Evolutionary conservation across 2,797 vertebrate genomes (phyloP).

Genomic region (Amazonetta brasiliensis): DNA sequence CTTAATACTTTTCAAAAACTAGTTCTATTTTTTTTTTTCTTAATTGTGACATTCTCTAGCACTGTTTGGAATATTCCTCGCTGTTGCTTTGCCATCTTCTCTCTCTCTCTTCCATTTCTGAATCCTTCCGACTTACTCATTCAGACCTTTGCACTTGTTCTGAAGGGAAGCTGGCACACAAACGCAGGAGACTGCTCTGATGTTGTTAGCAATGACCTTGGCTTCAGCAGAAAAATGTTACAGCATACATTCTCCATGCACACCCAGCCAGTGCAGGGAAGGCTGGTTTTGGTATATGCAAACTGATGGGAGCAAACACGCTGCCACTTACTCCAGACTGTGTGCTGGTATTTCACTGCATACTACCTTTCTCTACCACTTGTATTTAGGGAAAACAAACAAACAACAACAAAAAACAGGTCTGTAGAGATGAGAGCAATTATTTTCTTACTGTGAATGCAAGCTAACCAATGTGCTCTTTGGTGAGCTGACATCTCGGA

Average conservation of each 20-base stretch:
- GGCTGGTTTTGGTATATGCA: background rate
- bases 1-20: background rate
- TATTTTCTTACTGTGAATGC: background rate
- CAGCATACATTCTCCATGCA: fast-evolving
- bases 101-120: background rate
- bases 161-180: background rate
- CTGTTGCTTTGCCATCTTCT: background rate
- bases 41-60: background rate
- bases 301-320: background rate
- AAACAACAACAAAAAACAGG: fast-evolving
- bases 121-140: background rate
- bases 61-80: background rate
- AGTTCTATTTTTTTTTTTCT: background rate
- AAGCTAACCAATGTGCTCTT: background rate
- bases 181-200: background rate
- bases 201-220: fast-evolving
- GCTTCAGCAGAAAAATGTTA: background rate
- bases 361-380: background rate
- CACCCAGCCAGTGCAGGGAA: background rate
- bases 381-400: background rate
- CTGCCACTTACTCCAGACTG: background rate
- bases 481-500: background rate
- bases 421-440: background rate
- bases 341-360: background rate
- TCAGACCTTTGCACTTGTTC: background rate